Percentiles rank a stretch among this genome's conserved stretches.
Conservation (phyloP, 1,140 invertebrate genomes). For the Adelges cooleyi region DNA sequence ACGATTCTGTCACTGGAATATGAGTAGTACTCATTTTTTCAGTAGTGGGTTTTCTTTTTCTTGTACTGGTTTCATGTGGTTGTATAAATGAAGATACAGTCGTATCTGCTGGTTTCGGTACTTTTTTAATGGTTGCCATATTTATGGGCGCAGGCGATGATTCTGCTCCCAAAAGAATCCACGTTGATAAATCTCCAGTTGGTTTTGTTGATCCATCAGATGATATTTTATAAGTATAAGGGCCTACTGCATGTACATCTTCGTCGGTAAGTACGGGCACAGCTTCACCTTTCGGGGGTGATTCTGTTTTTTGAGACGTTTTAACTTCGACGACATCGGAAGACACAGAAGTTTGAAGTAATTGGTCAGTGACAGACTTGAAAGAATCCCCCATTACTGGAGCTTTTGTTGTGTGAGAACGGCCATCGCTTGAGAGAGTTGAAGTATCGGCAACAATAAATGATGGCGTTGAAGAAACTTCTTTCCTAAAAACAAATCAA, state of each 20-base stretch:
- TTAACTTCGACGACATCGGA: constrained; percentile 43
- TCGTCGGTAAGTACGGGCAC: constrained; percentile 44
- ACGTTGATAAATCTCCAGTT: constrained; percentile 38
- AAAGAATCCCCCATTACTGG: constrained; percentile 41
- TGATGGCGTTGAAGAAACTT: neutral
- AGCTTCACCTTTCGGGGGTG: constrained; percentile 41
- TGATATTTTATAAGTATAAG: constrained; percentile 37
- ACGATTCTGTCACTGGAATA: constrained; percentile 10
- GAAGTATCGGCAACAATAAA: neutral
- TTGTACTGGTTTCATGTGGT: neutral
- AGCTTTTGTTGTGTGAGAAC: constrained; percentile 29
- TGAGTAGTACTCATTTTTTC: constrained; percentile 8
- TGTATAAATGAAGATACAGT: neutral
- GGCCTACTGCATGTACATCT: constrained; percentile 36
- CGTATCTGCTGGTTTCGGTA: constrained; percentile 30
- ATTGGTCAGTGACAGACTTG: constrained; percentile 45
- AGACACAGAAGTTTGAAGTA: constrained; percentile 36
- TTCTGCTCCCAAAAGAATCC: constrained; percentile 56
- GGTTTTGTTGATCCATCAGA: constrained; percentile 34
- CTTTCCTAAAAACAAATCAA: constrained; percentile 1
- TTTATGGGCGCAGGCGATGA: constrained; percentile 37
- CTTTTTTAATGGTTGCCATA: constrained; percentile 35
- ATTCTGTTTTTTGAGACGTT: constrained; percentile 49
- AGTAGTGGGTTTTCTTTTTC: constrained; percentile 7
- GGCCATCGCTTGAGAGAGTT: constrained; percentile 5